Percentiles rank a stretch among this genome's conserved stretches.
Evolutionary conservation across 2,797 vertebrate species (phyloP).

Genomic region (Anas capensis): DNA sequence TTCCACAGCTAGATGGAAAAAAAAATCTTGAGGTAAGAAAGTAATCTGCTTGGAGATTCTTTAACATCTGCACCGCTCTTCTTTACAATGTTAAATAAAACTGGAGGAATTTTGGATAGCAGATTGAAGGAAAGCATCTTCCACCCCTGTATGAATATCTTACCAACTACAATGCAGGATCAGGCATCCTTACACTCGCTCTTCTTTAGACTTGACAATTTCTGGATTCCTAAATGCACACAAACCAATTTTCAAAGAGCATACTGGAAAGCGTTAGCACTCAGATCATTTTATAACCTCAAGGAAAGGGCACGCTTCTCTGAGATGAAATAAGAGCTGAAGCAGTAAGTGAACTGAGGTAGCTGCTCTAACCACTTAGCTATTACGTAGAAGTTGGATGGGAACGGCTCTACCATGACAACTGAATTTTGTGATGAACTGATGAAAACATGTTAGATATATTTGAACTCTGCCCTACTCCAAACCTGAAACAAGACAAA

Average conservation of each 20-base stretch:
- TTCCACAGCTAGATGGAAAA: background rate
- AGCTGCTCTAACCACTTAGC: background rate
- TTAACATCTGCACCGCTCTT: background rate
- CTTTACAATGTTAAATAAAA: background rate
- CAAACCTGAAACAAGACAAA: background rate
- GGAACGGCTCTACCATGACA: slow-evolving; percentile 33
- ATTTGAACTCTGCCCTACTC: slow-evolving; percentile 10
- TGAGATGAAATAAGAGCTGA: background rate
- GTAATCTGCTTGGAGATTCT: background rate
- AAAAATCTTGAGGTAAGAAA: background rate
- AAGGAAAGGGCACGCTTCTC: slow-evolving; percentile 5
- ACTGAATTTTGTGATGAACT: background rate
- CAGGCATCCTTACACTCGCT: background rate
- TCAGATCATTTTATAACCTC: background rate
- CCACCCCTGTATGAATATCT: background rate
- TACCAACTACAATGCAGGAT: background rate
- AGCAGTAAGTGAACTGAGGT: background rate
- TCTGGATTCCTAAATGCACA: background rate
- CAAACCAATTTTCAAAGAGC: background rate
- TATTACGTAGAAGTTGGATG: slow-evolving; percentile 31
- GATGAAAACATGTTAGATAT: background rate
- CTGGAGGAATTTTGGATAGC: background rate
- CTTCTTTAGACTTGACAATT: background rate
- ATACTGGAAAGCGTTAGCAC: background rate
- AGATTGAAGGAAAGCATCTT: background rate